Evolutionary conservation across 2,113 vertebrate species (phyloP).

Genomic region (Rutilus rutilus): DNA sequence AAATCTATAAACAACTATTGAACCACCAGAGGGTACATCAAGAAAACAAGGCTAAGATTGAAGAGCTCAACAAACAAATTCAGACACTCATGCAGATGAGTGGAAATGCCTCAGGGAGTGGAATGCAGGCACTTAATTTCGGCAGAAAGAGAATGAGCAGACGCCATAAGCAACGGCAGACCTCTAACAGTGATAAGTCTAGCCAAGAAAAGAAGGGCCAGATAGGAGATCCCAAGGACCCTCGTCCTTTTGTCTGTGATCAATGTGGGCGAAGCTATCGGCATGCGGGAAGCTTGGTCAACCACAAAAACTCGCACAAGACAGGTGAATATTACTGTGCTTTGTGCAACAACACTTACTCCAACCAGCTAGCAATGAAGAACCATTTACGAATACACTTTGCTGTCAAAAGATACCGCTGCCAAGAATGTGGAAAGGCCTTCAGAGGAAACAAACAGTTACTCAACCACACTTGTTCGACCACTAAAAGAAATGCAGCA

Average conservation of each 20-base stretch:
- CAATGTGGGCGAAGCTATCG: conserved; percentile 88
- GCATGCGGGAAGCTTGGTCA: conserved; percentile 88
- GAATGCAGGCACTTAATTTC: conserved; percentile 57
- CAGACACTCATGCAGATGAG: conserved; percentile 77
- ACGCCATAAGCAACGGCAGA: conserved; percentile 54
- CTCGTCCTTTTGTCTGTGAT: conserved; percentile 82
- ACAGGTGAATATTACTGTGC: conserved; percentile 85
- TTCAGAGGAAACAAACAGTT: conserved; percentile 84
- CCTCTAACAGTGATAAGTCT: conserved; percentile 43
- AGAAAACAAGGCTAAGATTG: conserved; percentile 76
- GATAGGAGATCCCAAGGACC: conserved; percentile 57
- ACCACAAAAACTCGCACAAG: conserved; percentile 90
- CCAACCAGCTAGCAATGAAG: conserved; percentile 87
- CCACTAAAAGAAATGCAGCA: conserved; percentile 61
- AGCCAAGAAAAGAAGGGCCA: conserved; percentile 50
- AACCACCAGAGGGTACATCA: conserved; percentile 84
- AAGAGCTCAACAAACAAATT: conserved; percentile 78
- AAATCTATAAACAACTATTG: conserved; percentile 84
- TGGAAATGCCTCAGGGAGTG: conserved; percentile 61
- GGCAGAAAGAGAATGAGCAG: conserved; percentile 55
- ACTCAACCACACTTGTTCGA: conserved; percentile 74
- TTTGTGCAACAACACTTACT: conserved; percentile 85
- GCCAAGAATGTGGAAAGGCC: conserved; percentile 82
- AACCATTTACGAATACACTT: conserved; percentile 88
- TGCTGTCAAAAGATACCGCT: conserved; percentile 78